Evolutionary conservation across 37 sponge, comb jelly and placozoan genomes (phyloP).

Genomic region (Amphimedon queenslandica): DNA sequence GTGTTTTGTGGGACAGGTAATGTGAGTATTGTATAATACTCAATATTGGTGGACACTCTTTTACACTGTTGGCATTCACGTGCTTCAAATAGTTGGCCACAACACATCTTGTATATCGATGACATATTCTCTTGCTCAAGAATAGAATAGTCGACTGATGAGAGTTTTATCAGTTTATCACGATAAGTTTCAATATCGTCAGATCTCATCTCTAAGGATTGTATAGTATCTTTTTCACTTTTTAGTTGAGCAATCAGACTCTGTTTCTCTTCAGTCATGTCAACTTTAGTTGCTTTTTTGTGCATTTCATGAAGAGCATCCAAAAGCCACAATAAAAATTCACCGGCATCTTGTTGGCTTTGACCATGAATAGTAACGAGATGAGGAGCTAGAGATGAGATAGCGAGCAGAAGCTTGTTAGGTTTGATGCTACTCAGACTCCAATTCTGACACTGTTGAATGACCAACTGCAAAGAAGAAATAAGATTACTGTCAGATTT

Average conservation of each 20-base stretch:
- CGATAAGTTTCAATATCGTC: constrained; percentile 13
- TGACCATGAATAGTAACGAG: constrained; percentile 27
- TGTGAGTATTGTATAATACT: constrained; percentile 56
- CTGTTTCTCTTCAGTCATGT: not conserved
- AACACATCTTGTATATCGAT: constrained; percentile 34
- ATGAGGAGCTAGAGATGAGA: constrained; percentile 29
- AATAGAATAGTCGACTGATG: constrained; percentile 42
- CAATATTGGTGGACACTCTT: constrained; percentile 40
- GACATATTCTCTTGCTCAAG: constrained; percentile 19
- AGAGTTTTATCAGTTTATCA: constrained; percentile 10
- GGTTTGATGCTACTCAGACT: not conserved
- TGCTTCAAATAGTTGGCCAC: constrained; percentile 60
- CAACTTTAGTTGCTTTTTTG: not conserved
- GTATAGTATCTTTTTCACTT: not conserved
- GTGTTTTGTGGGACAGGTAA: constrained; percentile 23
- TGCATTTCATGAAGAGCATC: constrained; percentile 23
- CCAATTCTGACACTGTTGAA: not conserved
- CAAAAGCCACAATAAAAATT: constrained; percentile 58
- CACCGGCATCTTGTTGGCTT: constrained; percentile 63
- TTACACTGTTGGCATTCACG: constrained; percentile 57
- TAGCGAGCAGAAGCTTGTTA: constrained; percentile 3
- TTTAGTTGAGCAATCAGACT: not conserved
- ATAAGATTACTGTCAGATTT: not conserved
- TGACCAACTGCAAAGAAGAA: not conserved
- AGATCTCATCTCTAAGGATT: not conserved